These are phyloP conservation scores for Euura lappo DNA, from an alignment of 1,140 invertebrate genomes.

Conservation along the genomic window DNA sequence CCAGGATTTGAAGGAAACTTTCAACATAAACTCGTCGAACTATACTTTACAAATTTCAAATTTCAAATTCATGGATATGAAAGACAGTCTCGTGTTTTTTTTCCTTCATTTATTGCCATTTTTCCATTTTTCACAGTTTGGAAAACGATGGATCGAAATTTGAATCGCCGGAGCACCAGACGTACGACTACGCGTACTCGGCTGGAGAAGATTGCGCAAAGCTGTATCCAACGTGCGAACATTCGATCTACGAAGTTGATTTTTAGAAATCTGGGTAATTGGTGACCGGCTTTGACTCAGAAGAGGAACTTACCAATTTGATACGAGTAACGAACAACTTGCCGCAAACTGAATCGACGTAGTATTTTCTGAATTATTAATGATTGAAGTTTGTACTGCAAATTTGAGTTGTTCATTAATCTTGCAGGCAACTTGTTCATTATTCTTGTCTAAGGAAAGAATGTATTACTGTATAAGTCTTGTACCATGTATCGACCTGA, in stretches of 20 bases:
- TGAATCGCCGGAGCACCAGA: constrained; percentile 66
- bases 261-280: constrained; percentile 35
- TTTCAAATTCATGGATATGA: too few species aligned
- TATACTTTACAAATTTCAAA: too few species aligned
- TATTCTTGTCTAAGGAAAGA: not conserved
- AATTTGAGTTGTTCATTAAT: not conserved
- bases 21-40: too few species aligned
- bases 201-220: constrained; percentile 53
- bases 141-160: constrained; percentile 50
- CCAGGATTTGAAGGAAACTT: not conserved
- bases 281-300: not conserved
- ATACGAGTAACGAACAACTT: not conserved
- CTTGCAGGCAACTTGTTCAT: not conserved
- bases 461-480: too few species aligned
- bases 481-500: not conserved
- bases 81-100: too few species aligned
- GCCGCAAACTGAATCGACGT: not conserved
- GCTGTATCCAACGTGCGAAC: constrained; percentile 57
- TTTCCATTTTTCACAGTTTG: constrained; percentile 36
- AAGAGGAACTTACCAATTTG: not conserved
- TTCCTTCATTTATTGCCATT: too few species aligned
- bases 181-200: constrained; percentile 71
- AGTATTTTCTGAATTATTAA: not conserved
- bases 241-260: constrained; percentile 54
- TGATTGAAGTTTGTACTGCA: too few species aligned